Evolutionary conservation across 2,888 invertebrate species (phyloP), one percentile per base, ranked within the genome.

Genomic region (Aelia acuminata): DNA sequence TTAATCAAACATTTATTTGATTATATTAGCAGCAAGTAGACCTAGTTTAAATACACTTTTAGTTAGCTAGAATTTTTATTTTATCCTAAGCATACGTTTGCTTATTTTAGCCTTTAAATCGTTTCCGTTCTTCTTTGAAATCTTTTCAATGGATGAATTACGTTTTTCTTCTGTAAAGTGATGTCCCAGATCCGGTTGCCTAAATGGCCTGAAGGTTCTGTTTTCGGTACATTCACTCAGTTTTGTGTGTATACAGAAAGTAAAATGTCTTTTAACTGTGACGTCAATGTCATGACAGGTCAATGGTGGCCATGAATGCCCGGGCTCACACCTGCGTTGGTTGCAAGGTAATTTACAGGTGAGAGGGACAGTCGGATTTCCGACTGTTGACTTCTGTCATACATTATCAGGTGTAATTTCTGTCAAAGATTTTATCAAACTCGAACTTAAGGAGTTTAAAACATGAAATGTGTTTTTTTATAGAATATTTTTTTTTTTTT

Each of bases 221-320:
- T 70, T 70, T 35, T 70, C 15, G 53, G 53, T 53, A 10, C 10
- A 53, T 53, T 53, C 53, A 53, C n/a, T 3, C 2, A 2, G 18
- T 35, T 70, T 70, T 70, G 31, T 70, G 35, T 70, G 1, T 35
- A 2, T 18, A 31, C 63, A 7, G 63, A 70, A 70, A 70, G 63
- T 70, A 20, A 70, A 70, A 70, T 70, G 63, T 70, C 31, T 70
- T 70, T 70, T 22, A 70, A 70, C 63, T 35, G 35, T 70, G 63
- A 70, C 63, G 35, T 35, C 63, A 35, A 70, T 35, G 63, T 18
- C 8, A 35, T 5, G 63, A 35, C 63, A 70, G 63, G 31, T 70
- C 31, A 70, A 70, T 35, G 63, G 31, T 18, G 31, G 7, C 57
- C 57, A 26, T 26, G 57, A 26, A 57, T 57, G 26, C 13, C 26